Percentiles rank a stretch among this genome's conserved stretches.
These are phyloP conservation scores for Congeria kusceri DNA, from an alignment of 2,888 invertebrate genomes.

Conservation along the genomic window DNA sequence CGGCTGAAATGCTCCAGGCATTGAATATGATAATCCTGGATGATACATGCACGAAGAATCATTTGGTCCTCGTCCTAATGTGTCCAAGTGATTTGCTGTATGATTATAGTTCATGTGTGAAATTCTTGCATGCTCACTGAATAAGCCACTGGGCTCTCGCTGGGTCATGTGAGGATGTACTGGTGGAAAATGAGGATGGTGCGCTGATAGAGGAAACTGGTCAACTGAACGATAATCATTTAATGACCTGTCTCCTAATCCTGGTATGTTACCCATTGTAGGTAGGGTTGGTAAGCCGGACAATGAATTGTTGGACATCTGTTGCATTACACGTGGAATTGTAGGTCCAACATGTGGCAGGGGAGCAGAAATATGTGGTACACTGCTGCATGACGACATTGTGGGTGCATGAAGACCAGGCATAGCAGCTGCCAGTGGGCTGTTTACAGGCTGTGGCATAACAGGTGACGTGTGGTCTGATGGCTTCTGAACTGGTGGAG, in stretches of 20 bases:
- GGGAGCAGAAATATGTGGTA: slow-evolving; percentile 43
- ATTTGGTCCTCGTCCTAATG: slow-evolving; percentile 61
- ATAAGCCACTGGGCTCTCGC: slow-evolving; percentile 66
- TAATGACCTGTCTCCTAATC: slow-evolving; percentile 48
- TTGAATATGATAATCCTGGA: slow-evolving; percentile 56
- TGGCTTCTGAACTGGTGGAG: slow-evolving; percentile 56
- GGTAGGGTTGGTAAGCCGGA: slow-evolving; percentile 50
- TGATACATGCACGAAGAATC: slow-evolving; percentile 67
- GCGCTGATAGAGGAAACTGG: slow-evolving; percentile 54
- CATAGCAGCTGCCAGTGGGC: slow-evolving; percentile 40
- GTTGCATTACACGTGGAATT: slow-evolving; percentile 40
- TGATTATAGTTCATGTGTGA: slow-evolving; percentile 63
- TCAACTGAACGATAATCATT: slow-evolving; percentile 57
- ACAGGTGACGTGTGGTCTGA: slow-evolving; percentile 50
- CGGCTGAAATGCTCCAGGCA: slow-evolving; percentile 61
- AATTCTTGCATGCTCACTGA: slow-evolving; percentile 65
- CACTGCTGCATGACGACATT: slow-evolving; percentile 38
- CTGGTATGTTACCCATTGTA: slow-evolving; percentile 42
- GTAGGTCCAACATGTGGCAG: slow-evolving; percentile 50
- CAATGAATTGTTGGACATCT: slow-evolving; percentile 33
- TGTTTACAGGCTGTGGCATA: slow-evolving; percentile 52
- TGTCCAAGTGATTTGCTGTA: slow-evolving; percentile 61
- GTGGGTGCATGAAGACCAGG: slow-evolving; percentile 41
- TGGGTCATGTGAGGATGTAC: slow-evolving; percentile 65
- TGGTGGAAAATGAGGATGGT: slow-evolving; percentile 60